These are phyloP conservation scores for Oscheius myriophilus DNA, from an alignment of 2,888 invertebrate species.

Conservation along the genomic window DNA sequence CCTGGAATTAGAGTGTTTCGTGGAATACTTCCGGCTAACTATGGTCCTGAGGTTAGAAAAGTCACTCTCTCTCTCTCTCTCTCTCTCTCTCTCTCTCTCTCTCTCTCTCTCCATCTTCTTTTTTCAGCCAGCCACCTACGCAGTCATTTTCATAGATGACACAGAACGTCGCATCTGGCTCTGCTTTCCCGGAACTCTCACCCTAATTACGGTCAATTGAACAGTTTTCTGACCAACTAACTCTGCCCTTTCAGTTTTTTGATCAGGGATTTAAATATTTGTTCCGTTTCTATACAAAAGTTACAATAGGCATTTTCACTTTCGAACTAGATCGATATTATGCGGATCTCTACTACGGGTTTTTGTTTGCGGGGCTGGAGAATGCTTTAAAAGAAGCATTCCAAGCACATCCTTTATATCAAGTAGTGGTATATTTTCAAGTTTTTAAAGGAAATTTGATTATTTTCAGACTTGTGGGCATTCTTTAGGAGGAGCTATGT, in stretches of 20 bases:
- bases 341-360: conserved; percentile 31
- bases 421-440: conserved; percentile 24
- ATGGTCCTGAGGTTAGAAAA: too few relatives aligned
- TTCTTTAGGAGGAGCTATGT: conserved; percentile 46
- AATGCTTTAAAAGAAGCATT: conserved; percentile 19
- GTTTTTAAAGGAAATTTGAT: neutral
- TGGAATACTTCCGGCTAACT: neutral
- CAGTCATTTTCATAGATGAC: conserved; percentile 16
- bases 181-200: conserved; percentile 13
- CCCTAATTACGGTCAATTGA: neutral
- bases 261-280: conserved; percentile 34
- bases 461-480: conserved; percentile 36
- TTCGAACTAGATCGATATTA: conserved; percentile 36
- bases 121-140: conserved; percentile 8
- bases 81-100: too few relatives aligned
- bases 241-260: conserved; percentile 12
- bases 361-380: conserved; percentile 37
- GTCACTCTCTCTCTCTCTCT: too few relatives aligned
- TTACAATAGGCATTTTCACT: conserved; percentile 27
- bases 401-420: conserved; percentile 29
- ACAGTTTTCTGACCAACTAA: neutral
- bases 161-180: conserved; percentile 14
- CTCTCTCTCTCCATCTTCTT: too few relatives aligned
- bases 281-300: conserved; percentile 33
- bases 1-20: conserved; percentile 1